These are phyloP conservation scores for Callimorpha dominula DNA, from an alignment of 2,888 invertebrate species.

Conservation along the genomic window DNA sequence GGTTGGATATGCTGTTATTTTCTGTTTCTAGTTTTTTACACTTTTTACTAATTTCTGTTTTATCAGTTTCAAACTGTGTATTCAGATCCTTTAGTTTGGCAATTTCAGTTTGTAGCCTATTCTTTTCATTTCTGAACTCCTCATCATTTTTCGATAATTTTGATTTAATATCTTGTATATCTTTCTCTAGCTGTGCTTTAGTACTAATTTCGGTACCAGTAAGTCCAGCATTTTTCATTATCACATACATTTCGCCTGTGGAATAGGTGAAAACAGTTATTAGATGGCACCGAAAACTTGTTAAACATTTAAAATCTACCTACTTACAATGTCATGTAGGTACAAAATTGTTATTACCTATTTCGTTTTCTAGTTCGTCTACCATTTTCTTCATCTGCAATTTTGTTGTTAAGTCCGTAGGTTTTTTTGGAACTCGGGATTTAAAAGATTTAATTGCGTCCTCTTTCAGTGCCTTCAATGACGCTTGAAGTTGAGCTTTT, in stretches of 20 bases:
- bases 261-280: constrained; percentile 6
- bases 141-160: constrained; percentile 82
- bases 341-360: constrained; percentile 80
- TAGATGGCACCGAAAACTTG: not conserved
- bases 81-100: constrained; percentile 84
- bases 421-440: constrained; percentile 90
- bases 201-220: constrained; percentile 82
- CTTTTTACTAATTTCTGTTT: constrained; percentile 70
- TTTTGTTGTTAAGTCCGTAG: constrained; percentile 91
- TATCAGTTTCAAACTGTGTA: constrained; percentile 78
- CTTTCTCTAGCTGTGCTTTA: constrained; percentile 80
- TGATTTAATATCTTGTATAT: constrained; percentile 84
- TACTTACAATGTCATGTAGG: not conserved
- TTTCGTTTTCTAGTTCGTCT: constrained; percentile 95
- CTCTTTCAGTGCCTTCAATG: constrained; percentile 89
- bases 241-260: constrained; percentile 87
- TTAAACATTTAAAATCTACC: not conserved
- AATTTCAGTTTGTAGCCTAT: constrained; percentile 81
- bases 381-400: constrained; percentile 93
- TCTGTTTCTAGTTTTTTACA: constrained; percentile 73
- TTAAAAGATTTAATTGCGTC: constrained; percentile 89
- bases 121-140: constrained; percentile 85
- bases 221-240: constrained; percentile 88
- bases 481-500: constrained; percentile 88
- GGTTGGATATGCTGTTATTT: constrained; percentile 73